Base-by-base conservation (phyloP, 2,113 vertebrate species). In the Sprattus sprattus region DNA sequence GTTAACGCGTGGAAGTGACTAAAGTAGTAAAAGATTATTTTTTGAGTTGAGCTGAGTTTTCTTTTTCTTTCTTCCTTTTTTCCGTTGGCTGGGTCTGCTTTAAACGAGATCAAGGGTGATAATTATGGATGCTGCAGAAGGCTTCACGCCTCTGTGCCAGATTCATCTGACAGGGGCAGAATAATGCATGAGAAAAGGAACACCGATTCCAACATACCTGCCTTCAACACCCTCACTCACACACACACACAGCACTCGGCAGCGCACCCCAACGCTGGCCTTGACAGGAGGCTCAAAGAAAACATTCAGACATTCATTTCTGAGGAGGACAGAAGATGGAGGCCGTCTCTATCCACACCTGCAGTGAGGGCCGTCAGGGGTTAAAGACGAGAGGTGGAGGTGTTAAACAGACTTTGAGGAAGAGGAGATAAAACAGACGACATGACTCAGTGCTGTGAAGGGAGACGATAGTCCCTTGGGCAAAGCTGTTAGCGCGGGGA, bases 51-150 rank as follows among this genome's bases (percentile, higher is more conserved):
- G n/a, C 28, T 28, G 25, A 28, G 64, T 67, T 10, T 0, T 11
- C 11, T 67, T 67, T 67, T 28, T 28, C 11, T 2, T 39, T 39
- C 39, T 39, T 39, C 60, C 9, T 47, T 2, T 49, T 49, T 11
- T 49, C 11, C 7, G 0, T 11, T 28, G 25, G 18, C 54, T 60
- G 54, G 39, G 64, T n/a, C 64, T 67, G 64, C 11, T 67, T 67
- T 67, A 67, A 67, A 9, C n/a, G 9, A 67, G 64, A 67, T 67
- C 64, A 67, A 67, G 64, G 64, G 25, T 67, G 64, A 67, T 67
- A 67, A 67, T 67, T 67, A 67, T 4, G 25, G 25, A 67, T 67
- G 64, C 64, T 2, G 64, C 64, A 67, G 64, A 28, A 28, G n/a
- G 25, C 64, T 67, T 67, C 64, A 25, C 64, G 25, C 64, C 64